A percentile compares a stretch with the other conserved stretches of the same genome.
These are phyloP conservation scores for Podarcis cretensis DNA, from an alignment of 2,113 vertebrate species.

Conservation along the genomic window DNA sequence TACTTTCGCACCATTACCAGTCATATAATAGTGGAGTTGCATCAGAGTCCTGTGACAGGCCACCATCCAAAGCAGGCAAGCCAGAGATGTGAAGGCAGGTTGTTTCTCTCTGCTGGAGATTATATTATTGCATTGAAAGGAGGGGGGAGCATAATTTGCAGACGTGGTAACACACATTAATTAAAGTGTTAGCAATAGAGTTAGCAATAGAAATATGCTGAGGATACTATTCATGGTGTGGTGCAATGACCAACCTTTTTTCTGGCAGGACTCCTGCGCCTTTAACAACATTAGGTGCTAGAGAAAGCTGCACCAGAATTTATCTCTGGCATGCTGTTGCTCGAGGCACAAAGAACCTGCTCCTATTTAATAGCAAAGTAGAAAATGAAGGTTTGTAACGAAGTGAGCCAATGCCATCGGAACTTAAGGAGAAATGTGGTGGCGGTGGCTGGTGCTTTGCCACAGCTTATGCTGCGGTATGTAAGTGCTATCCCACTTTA, in stretches of 20 bases:
- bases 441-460: background rate
- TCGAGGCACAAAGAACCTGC: background rate
- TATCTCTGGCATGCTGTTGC: background rate
- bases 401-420: background rate
- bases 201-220: background rate
- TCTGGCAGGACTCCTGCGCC: background rate
- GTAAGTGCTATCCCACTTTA: background rate
- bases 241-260: background rate
- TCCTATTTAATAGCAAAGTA: constrained; percentile 1
- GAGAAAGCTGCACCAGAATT: background rate
- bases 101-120: background rate
- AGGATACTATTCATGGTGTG: background rate
- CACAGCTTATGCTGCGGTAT: background rate
- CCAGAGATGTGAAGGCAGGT: background rate
- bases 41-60: background rate
- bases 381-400: background rate
- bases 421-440: background rate
- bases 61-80: background rate
- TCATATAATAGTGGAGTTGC: background rate
- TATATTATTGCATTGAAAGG: background rate
- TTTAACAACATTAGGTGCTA: background rate
- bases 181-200: background rate
- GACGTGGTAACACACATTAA: too few species aligned
- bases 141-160: background rate
- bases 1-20: background rate